Evolutionary conservation across 2,888 invertebrate species (phyloP).

Genomic region (Beris morrisii): DNA sequence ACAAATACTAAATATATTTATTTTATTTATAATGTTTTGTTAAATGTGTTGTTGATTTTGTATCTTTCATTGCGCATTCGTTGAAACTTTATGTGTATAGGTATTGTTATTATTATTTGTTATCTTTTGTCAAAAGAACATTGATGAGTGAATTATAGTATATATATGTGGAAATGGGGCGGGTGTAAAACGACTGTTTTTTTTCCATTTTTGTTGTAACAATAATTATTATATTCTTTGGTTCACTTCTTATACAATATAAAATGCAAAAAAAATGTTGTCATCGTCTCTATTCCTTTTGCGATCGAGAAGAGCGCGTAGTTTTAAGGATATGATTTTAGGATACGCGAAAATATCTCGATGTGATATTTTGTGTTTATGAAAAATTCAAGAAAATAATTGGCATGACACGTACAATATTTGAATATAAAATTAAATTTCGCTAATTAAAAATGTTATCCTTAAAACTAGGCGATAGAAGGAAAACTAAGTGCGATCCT

Average conservation of each 20-base stretch:
- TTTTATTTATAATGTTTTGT: conserved; percentile 2
- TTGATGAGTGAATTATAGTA: conserved; percentile 28
- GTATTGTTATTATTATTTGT: conserved; percentile 28
- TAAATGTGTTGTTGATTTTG: conserved; percentile 30
- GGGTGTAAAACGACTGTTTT: conserved; percentile 15
- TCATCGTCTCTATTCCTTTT: too few relatives aligned
- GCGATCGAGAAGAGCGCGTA: too few relatives aligned
- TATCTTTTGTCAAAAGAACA: conserved; percentile 22
- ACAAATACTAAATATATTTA: conserved; percentile 14
- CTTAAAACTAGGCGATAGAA: too few relatives aligned
- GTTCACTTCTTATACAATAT: conserved; percentile 10
- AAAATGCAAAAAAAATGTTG: too few relatives aligned
- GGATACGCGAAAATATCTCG: too few relatives aligned
- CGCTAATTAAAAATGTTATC: too few relatives aligned
- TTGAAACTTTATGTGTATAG: conserved; percentile 35
- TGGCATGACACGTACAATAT: too few relatives aligned
- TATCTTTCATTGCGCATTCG: conserved; percentile 37
- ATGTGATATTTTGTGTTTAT: too few relatives aligned
- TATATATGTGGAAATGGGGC: conserved; percentile 17
- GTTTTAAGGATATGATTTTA: too few relatives aligned
- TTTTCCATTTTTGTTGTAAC: conserved; percentile 12
- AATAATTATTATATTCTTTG: conserved; percentile 23
- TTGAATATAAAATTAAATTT: too few relatives aligned
- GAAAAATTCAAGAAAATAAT: too few relatives aligned
- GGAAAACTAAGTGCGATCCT: too few relatives aligned